phyloP scores from a whole-genome alignment of 1,140 invertebrate species.

The Scaptomyza pallida region DNA sequence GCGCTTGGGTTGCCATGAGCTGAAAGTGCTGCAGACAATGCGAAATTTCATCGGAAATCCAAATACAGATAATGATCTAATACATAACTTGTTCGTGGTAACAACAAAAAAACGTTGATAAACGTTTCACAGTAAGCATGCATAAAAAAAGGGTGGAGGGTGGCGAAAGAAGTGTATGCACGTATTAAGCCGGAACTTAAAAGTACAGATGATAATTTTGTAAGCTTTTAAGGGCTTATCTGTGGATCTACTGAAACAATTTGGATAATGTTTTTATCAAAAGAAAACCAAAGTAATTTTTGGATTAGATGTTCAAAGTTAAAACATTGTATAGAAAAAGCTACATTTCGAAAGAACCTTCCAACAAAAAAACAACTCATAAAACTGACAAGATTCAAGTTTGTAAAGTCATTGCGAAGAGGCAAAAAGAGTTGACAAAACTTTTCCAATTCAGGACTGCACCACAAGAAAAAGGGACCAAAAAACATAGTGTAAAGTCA shows the following conservation, averaged over 20 bases:
- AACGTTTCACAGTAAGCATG: slow-evolving; percentile 40
- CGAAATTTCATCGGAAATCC: slow-evolving; percentile 82
- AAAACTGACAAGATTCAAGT: not conserved
- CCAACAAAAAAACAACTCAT: not conserved
- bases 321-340: too few relatives aligned
- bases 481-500: too few relatives aligned
- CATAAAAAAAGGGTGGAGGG: not conserved
- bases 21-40: slow-evolving; percentile 66
- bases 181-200: slow-evolving; percentile 9
- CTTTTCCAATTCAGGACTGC: slow-evolving; percentile 21
- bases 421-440: slow-evolving; percentile 1
- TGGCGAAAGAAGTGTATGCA: slow-evolving; percentile 1
- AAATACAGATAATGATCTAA: slow-evolving; percentile 82
- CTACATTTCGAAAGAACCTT: too few relatives aligned
- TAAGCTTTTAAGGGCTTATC: not conserved
- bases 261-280: too few relatives aligned
- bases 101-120: slow-evolving; percentile 66
- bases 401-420: not conserved
- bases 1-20: slow-evolving; percentile 44
- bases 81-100: slow-evolving; percentile 76
- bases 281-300: not conserved
- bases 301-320: too few relatives aligned
- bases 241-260: too few relatives aligned
- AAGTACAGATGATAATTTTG: slow-evolving; percentile 8
- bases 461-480: not conserved